Percentiles rank a stretch among this genome's conserved stretches.
These are phyloP conservation scores for Dermochelys coriacea DNA, from an alignment of 2,797 vertebrate species.

Conservation along the genomic window DNA sequence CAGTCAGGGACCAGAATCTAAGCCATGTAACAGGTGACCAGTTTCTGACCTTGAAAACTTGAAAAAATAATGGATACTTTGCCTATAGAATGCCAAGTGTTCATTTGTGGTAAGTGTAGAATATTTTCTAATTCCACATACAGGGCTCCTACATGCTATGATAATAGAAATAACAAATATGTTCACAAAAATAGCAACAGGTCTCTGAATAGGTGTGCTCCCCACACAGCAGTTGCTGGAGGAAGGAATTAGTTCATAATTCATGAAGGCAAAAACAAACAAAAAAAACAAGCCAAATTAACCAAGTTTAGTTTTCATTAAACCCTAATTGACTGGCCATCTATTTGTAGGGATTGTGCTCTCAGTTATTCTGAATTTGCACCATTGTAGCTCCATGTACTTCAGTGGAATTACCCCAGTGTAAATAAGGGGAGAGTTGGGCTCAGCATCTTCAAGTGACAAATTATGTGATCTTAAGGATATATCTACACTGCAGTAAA, in stretches of 20 bases:
- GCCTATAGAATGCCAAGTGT: background rate
- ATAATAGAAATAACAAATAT: background rate
- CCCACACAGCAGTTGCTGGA: no score
- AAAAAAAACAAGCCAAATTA: background rate
- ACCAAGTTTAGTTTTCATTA: background rate
- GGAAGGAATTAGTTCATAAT: background rate
- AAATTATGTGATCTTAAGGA: background rate
- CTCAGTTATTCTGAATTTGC: background rate
- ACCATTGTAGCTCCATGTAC: background rate
- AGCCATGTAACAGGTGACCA: background rate
- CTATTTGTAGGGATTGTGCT: background rate
- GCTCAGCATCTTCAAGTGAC: background rate
- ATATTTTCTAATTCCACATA: background rate
- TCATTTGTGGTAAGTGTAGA: background rate
- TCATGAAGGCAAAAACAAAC: background rate
- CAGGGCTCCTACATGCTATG: background rate
- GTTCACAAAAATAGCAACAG: background rate
- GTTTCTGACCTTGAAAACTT: background rate
- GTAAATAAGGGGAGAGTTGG: background rate
- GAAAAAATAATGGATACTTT: background rate
- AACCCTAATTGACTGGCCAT: background rate
- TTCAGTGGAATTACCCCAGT: background rate
- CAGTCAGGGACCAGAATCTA: background rate
- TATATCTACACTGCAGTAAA: background rate
- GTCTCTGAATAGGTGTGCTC: no score